phyloP scores from a whole-genome alignment of 2,113 vertebrate genomes.

The Phainopepla nitens region DNA sequence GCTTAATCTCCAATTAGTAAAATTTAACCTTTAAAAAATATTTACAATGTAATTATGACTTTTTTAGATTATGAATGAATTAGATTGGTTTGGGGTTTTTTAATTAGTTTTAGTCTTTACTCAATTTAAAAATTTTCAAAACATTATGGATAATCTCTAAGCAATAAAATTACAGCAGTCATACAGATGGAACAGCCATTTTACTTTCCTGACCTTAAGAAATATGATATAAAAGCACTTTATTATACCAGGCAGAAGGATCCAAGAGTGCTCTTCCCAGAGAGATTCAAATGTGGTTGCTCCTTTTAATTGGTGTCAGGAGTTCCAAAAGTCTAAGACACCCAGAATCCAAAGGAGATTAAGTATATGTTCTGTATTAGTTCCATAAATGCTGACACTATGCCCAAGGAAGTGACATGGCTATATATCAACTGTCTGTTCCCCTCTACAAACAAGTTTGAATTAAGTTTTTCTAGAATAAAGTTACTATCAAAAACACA shows the following conservation, averaged over 20 bases:
- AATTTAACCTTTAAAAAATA: background rate
- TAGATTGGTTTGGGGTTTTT: accelerated
- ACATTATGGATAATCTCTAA: background rate
- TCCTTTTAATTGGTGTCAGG: background rate
- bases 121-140: background rate
- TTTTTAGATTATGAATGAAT: background rate
- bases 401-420: background rate
- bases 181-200: background rate
- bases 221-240: background rate
- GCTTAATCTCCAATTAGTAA: background rate
- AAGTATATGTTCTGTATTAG: background rate
- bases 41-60: background rate
- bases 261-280: background rate
- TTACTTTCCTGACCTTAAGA: background rate
- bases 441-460: background rate
- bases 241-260: background rate
- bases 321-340: background rate
- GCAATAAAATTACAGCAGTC: background rate
- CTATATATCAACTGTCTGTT: background rate
- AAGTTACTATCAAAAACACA: background rate
- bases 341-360: background rate
- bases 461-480: background rate
- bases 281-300: background rate
- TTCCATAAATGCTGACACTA: background rate
- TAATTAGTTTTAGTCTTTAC: background rate